Evolutionary conservation across 37 sponge, comb jelly and placozoan genomes (phyloP).

Genomic region (Theonella swinhoei): DNA sequence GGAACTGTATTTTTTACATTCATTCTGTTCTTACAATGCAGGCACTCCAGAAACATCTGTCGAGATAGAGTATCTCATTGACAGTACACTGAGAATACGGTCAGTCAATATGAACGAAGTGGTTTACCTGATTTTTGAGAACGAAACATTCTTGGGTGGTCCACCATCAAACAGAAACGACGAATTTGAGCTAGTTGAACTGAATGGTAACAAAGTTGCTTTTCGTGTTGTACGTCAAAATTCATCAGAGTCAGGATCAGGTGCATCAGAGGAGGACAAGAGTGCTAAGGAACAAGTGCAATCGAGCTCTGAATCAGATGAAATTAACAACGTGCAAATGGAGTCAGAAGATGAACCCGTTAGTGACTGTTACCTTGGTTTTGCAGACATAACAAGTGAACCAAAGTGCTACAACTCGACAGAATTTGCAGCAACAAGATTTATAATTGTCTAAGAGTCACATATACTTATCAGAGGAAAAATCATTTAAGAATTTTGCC

Average conservation of each 20-base stretch:
- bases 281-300: neutral
- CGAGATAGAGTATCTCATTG: too few relatives aligned
- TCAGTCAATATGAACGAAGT: too few relatives aligned
- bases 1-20: too few relatives aligned
- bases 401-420: neutral
- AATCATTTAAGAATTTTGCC: too few relatives aligned
- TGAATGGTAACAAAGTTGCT: too few relatives aligned
- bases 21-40: too few relatives aligned
- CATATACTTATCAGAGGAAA: too few relatives aligned
- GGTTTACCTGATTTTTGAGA: neutral
- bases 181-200: neutral
- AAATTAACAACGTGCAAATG: too few relatives aligned
- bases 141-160: neutral
- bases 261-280: neutral
- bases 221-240: too few relatives aligned
- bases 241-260: neutral
- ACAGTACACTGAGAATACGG: too few relatives aligned
- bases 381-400: neutral
- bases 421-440: neutral
- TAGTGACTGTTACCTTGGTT: neutral
- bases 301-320: neutral
- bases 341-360: neutral
- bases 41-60: too few relatives aligned
- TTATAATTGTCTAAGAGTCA: neutral
- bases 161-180: neutral